Base-by-base conservation (phyloP, 2,888 invertebrate species). In the Lutraria lutraria region DNA sequence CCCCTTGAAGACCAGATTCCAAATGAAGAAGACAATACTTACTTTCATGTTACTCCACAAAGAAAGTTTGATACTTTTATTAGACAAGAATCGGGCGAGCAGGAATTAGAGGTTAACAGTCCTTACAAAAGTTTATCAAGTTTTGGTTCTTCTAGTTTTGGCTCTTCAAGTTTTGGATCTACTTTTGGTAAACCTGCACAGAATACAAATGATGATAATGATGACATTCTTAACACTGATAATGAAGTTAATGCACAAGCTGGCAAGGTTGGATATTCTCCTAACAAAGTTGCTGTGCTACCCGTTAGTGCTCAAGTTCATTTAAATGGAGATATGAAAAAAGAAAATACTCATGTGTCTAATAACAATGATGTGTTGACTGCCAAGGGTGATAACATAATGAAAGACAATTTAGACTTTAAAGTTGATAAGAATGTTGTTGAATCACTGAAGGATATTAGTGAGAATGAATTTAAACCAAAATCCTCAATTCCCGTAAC, bases 81-180 rank as follows among this genome's bases (percentile, higher is more conserved):
- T 4, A 83, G 89, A 56, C 87, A 91, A 80, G 91, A 92, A 21
- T 90, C 90, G 8, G 29, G 56, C 68, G 88, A 87, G 19, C 56
- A 76, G 16, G 90, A 90, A 34, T 25, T 76, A 16, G 43, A 82
- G 13, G 79, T 34, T 0, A 82, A 84, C 21, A n/a, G 29, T 25
- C 91, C 91, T 6, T 90, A 89, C 79, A 82, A 80, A 83, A 76
- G 84, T 21, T 63, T 91, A 72, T 90, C 92, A 85, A 90, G 90
- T 81, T 92, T 92, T 88, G 90, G 92, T 25, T n/a, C n/a, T n/a
- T 89, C 88, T 52, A 86, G 88, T 13, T 90, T 91, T 87, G 90
- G 91, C 10, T n/a, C n/a, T n/a, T 90, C 92, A 85, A 90, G 90
- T 81, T 43, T 43, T 43, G 88, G 68, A 72, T 82, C 60, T 43